These are phyloP conservation scores for Brachyptera risi DNA, from an alignment of 2,888 invertebrate genomes.

Conservation along the genomic window DNA sequence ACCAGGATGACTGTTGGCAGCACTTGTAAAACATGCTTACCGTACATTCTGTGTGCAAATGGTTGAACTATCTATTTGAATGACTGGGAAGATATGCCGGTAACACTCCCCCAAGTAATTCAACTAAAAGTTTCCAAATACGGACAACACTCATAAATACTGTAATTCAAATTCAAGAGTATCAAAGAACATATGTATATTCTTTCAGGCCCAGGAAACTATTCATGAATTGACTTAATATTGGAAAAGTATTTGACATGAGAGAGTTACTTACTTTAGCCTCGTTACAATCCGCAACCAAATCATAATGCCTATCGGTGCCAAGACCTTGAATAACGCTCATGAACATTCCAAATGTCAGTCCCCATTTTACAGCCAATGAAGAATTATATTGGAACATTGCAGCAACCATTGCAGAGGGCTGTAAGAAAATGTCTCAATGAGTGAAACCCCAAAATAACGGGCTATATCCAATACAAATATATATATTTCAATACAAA, in stretches of 20 bases:
- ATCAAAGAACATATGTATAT: neutral
- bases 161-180: constrained; percentile 34
- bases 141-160: neutral
- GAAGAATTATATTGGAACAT: constrained; percentile 44
- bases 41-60: no score
- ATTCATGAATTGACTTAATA: no score
- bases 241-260: no score
- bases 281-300: constrained; percentile 41
- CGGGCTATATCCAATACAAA: no score
- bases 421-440: constrained; percentile 23
- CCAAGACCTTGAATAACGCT: constrained; percentile 48
- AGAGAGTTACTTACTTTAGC: constrained; percentile 42
- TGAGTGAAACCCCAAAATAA: no score
- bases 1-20: no score
- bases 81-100: no score
- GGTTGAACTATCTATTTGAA: no score
- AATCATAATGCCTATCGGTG: constrained; percentile 45
- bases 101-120: no score
- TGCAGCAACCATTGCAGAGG: constrained; percentile 23
- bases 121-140: neutral
- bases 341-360: constrained; percentile 49
- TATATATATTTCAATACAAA: no score
- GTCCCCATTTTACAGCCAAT: constrained; percentile 41
- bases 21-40: no score
- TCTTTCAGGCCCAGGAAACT: neutral